These are phyloP conservation scores for Lampris megalopsis DNA, from an alignment of 2,113 vertebrate species.

Conservation along the genomic window DNA sequence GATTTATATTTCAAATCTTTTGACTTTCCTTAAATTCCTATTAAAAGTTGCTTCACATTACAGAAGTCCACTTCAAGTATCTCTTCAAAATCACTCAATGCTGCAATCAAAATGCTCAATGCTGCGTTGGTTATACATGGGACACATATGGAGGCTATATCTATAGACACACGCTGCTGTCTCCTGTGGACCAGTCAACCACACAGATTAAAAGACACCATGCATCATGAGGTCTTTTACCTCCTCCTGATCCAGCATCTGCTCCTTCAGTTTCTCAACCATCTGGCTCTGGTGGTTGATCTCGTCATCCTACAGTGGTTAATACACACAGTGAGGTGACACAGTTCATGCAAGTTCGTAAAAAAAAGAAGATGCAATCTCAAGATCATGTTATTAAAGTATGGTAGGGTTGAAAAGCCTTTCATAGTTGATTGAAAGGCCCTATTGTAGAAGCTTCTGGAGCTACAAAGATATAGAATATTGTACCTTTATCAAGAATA, in stretches of 20 bases:
- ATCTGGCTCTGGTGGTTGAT: constrained; percentile 81
- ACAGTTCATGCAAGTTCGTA: neutral
- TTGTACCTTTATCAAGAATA: neutral
- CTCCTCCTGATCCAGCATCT: constrained; percentile 81
- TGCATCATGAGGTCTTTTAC: constrained; percentile 59
- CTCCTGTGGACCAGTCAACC: constrained; percentile 40
- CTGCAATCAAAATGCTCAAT: neutral
- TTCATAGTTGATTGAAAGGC: neutral
- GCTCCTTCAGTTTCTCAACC: constrained; percentile 79
- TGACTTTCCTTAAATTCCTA: too few species aligned
- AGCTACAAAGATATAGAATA: neutral
- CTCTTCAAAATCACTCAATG: constrained; percentile 11
- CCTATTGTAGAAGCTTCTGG: neutral
- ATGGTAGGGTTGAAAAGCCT: neutral
- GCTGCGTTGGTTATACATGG: neutral
- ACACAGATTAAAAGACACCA: constrained; percentile 42
- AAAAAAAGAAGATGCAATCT: too few species aligned
- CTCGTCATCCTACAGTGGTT: constrained; percentile 70
- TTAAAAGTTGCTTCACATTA: too few species aligned
- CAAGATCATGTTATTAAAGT: too few species aligned
- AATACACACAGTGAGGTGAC: constrained; percentile 14
- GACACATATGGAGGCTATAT: constrained; percentile 6
- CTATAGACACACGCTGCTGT: constrained; percentile 18
- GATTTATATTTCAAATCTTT: too few species aligned
- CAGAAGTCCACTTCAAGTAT: too few species aligned